Base-by-base conservation (phyloP, 2,888 invertebrate genomes). In the Folsomia manolachei region DNA sequence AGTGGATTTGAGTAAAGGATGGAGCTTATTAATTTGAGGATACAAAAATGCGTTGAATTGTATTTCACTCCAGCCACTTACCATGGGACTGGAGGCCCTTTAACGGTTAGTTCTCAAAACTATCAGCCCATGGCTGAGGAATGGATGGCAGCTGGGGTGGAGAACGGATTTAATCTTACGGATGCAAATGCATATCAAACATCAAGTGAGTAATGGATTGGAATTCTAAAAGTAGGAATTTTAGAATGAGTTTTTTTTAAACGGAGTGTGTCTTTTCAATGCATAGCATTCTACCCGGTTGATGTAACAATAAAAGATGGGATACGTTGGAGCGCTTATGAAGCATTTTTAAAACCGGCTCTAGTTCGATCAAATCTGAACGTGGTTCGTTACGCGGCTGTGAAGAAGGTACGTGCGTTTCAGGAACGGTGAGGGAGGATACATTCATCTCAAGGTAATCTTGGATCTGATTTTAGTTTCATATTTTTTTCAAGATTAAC, bases 161-260 rank as follows among this genome's bases (percentile, higher is more conserved):
- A 79, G 63, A 23, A 72, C 26, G 79, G 79, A 4, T 77, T 71
- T 21, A 26, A 72, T 19, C 69, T 73, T 19, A 56, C 67, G 19
- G 79, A 79, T 61, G 71, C 73, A 25, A 79, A 79, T 69, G 72
- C 75, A 1, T 71, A 75, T n/a, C 77, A 79, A 61, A 67, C 67
- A 1, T 60, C 70, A 19, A 14, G 72, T 72, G 27, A 39, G 2
- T 23, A 7, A 14, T 24, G 27, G 19, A 63, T 27, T n/a, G n/a
- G n/a, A n/a, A n/a, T n/a, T n/a, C n/a, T n/a, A n/a, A n/a, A n/a
- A n/a, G n/a, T n/a, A n/a, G n/a, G n/a, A n/a, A n/a, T n/a, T n/a
- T n/a, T n/a, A n/a, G n/a, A n/a, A n/a, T n/a, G n/a, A n/a, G n/a
- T n/a, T n/a, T n/a, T n/a, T n/a, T n/a, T n/a, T n/a, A n/a, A n/a